Percentiles rank a stretch among this genome's conserved stretches.
Conservation (phyloP, 2,797 vertebrate species). For the Molossus alvarezi region DNA sequence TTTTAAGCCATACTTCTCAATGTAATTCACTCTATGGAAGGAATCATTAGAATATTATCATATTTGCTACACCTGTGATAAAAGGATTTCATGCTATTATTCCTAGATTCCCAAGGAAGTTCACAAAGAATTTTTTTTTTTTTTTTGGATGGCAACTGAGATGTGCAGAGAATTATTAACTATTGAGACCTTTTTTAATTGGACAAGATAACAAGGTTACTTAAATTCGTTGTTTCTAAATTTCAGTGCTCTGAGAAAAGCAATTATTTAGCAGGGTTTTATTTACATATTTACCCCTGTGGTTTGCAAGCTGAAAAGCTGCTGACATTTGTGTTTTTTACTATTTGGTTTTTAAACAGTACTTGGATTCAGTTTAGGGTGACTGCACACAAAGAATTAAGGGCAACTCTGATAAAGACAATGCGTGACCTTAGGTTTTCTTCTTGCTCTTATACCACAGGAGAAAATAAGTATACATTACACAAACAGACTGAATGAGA, state of each 20-base stretch:
- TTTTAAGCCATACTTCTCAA: slow-evolving; percentile 18
- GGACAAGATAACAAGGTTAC: slow-evolving; percentile 48
- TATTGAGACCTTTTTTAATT: slow-evolving; percentile 57
- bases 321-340: slow-evolving; percentile 72
- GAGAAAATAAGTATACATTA: neutral
- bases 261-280: slow-evolving; percentile 71
- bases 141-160: neutral
- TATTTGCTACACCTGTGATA: neutral
- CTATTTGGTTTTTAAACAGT: neutral
- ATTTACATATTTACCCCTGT: slow-evolving; percentile 69
- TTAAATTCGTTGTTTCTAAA: slow-evolving; percentile 70
- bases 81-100: neutral
- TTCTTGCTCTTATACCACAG: neutral
- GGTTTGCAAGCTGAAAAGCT: slow-evolving; percentile 49
- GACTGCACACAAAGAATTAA: slow-evolving; percentile 22
- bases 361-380: slow-evolving; percentile 34
- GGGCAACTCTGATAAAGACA: neutral
- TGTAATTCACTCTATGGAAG: neutral
- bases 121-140: neutral
- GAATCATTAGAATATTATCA: neutral
- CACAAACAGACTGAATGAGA: neutral
- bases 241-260: slow-evolving; percentile 43
- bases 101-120: slow-evolving; percentile 4
- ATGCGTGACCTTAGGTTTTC: neutral
- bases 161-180: slow-evolving; percentile 50